Evolutionary conservation across 2,113 vertebrate genomes (phyloP).

Genomic region (Vulpes lagopus): DNA sequence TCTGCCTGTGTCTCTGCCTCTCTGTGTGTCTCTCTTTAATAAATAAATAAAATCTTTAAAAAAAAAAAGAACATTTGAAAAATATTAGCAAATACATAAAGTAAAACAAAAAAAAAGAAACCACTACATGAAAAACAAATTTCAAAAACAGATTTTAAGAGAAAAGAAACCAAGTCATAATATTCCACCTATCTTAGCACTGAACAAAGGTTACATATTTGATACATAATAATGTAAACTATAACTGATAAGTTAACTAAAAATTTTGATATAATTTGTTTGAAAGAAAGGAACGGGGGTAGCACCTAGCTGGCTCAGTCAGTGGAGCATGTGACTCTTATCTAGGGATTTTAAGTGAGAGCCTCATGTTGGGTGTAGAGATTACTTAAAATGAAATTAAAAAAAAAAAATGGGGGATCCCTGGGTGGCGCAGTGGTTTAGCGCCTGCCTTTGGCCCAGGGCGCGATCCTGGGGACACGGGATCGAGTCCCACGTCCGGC

Average conservation of each 20-base stretch:
- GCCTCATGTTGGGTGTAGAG: background rate
- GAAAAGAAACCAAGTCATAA: background rate
- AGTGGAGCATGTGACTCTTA: background rate
- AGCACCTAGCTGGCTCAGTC: background rate
- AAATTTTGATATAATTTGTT: conserved; percentile 27
- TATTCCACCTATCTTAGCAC: background rate
- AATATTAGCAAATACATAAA: conserved; percentile 36
- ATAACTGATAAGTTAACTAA: conserved; percentile 15
- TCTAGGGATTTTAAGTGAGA: background rate
- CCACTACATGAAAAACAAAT: conserved; percentile 27
- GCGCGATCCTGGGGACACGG: no score
- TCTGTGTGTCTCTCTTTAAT: no score
- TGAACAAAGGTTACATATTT: background rate
- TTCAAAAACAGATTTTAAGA: conserved; percentile 15
- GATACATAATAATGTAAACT: background rate
- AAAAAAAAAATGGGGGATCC: background rate
- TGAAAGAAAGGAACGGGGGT: background rate
- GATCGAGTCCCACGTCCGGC: no score
- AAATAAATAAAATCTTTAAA: no score
- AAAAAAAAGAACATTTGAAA: background rate
- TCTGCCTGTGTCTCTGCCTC: no score
- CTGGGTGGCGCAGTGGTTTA: no score
- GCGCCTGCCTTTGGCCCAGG: no score
- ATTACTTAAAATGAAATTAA: background rate
- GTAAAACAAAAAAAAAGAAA: background rate